Conservation (phyloP, 2,113 vertebrate genomes). For the Ceratotherium simum region DNA sequence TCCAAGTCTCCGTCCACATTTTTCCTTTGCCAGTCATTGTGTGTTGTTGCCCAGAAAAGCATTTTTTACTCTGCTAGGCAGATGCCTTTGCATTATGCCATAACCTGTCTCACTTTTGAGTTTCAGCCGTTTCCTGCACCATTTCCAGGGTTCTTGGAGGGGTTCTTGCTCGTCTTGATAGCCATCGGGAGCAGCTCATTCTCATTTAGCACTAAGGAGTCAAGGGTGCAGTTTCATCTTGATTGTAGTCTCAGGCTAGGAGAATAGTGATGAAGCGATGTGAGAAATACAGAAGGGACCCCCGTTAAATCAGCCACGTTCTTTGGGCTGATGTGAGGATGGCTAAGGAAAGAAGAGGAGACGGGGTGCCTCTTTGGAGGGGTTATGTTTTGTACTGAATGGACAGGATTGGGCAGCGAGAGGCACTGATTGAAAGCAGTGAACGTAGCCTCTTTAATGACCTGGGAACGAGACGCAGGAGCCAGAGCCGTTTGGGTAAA, state of each 20-base stretch:
- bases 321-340: neutral
- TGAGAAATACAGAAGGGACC: neutral
- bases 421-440: neutral
- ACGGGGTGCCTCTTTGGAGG: neutral
- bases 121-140: neutral
- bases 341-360: neutral
- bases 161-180: neutral
- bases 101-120: neutral
- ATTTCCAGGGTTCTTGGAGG: neutral
- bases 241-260: neutral
- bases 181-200: neutral
- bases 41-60: neutral
- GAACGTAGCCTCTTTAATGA: neutral
- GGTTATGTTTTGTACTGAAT: neutral
- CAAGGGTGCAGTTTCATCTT: neutral
- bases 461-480: neutral
- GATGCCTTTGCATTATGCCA: neutral
- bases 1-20: neutral
- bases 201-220: neutral
- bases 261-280: neutral
- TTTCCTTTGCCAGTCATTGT: slow-evolving; percentile 41
- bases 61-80: neutral
- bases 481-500: neutral
- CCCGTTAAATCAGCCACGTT: neutral
- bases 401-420: fast-evolving